Evolutionary conservation across 2,797 vertebrate species (phyloP).

Genomic region (Choloepus didactylus): DNA sequence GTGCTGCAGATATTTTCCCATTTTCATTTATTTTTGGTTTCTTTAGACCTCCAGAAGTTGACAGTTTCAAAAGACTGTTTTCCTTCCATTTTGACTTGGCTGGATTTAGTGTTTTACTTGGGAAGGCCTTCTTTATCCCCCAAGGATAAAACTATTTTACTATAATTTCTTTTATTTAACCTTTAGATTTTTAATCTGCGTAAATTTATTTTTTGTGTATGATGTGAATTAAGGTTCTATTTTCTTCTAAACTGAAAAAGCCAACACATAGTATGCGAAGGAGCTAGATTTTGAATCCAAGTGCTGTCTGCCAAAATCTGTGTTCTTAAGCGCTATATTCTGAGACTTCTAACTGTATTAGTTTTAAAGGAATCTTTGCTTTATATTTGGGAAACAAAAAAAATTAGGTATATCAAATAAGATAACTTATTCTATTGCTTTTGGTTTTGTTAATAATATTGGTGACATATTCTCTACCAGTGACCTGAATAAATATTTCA

Average conservation of each 20-base stretch:
- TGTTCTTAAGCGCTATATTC: neutral
- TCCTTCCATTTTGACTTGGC: neutral
- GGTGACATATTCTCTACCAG: neutral
- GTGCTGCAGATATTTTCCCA: neutral
- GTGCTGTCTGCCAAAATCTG: neutral
- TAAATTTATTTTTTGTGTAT: slow-evolving; percentile 31
- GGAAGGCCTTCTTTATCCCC: neutral
- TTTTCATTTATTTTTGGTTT: neutral
- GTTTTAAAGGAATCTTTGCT: neutral
- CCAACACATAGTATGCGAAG: neutral
- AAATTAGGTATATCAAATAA: neutral
- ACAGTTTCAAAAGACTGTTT: neutral
- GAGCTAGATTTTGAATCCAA: neutral
- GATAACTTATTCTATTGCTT: neutral
- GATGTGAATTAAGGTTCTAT: neutral
- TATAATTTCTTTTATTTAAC: neutral
- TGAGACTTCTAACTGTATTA: neutral
- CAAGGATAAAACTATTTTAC: slow-evolving; percentile 6
- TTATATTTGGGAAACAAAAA: neutral
- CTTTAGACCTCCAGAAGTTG: neutral
- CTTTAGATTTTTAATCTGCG: neutral
- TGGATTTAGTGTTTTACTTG: slow-evolving; percentile 43
- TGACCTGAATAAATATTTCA: neutral
- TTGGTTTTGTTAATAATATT: slow-evolving; percentile 14
- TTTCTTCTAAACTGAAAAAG: slow-evolving; percentile 21